Base-by-base conservation (phyloP, 2,888 invertebrate genomes). In the Adineta ricciae region DNA sequence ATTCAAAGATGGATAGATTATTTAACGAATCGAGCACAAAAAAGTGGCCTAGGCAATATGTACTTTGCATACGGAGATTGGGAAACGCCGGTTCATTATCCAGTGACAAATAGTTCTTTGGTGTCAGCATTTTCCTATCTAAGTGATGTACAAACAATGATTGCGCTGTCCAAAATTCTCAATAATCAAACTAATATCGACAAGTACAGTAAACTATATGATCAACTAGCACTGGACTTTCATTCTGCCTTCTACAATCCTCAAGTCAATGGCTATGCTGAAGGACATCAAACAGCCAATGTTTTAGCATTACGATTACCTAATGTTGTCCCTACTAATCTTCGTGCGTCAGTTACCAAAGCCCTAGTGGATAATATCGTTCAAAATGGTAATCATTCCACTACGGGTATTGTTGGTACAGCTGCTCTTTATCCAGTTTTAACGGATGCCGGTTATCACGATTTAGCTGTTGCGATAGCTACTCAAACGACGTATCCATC, bases 401-500 rank as follows among this genome's bases (percentile, higher is more conserved):
- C 78, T 24, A 78, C 78, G 24, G 78, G 78, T 78, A 78, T 38
- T 7, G 41, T 78, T 14, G 78, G 78, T 78, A 78, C 78, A 4
- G 78, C 78, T n/a, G 78, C 78, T 24, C 41, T 78, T 41, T 78
- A 41, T 78, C 78, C 78, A 19, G 38, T 78, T 3, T 41, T 78
- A 7, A 24, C 78, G 7, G 78, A 78, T 0, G 78, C 78, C 14
- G 78, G 78, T 19, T 78, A 78, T 78, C 78, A 78, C 41, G 78
- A 78, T 41, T 38, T 78, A 14, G 78, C 78, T 38, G 41, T 78
- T 4, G 41, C 38, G 41, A 32, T 78, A n/a, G 78, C 78, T 4
- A 78, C 78, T 41, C 78, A 78, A 14, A 78, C 78, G 24, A 78
- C 78, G 9, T 78, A 78, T 78, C 78, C 78, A 38, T 78, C 78